phyloP scores from a whole-genome alignment of 2,888 invertebrate species.

The Pilophorus perplexus region DNA sequence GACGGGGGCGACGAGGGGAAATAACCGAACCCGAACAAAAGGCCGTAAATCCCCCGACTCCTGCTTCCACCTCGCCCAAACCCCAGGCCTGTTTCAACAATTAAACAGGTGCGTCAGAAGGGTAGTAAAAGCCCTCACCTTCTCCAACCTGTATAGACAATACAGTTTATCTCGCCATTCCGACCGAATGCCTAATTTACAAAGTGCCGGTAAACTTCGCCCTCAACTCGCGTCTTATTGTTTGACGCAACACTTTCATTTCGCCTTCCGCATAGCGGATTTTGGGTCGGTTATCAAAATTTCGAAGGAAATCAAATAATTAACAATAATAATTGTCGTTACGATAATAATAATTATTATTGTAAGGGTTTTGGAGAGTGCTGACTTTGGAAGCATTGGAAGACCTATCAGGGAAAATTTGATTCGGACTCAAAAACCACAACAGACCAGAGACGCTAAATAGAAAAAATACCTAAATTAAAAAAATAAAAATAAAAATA shows the following conservation, averaged over 20 bases:
- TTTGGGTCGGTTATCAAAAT: background rate
- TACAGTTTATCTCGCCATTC: slow-evolving; percentile 38
- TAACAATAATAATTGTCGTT: no score
- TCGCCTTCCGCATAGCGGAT: background rate
- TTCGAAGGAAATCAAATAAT: no score
- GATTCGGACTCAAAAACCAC: no score
- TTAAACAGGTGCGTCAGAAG: slow-evolving; percentile 17
- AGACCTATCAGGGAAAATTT: no score
- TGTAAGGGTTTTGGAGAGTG: no score
- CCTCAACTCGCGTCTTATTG: slow-evolving; percentile 25
- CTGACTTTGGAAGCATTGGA: no score
- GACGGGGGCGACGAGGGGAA: no score
- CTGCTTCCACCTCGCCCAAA: background rate
- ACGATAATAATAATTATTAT: no score
- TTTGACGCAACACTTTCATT: slow-evolving; percentile 19
- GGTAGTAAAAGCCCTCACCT: background rate
- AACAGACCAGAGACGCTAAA: no score
- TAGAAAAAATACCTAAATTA: no score
- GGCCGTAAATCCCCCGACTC: background rate
- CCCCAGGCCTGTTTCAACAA: slow-evolving; percentile 3
- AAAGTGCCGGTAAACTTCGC: slow-evolving; percentile 38
- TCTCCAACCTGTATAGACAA: slow-evolving; percentile 22
- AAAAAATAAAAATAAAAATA: no score
- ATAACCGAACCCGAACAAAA: no score
- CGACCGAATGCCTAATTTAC: slow-evolving; percentile 37